phyloP scores from a whole-genome alignment of 2,113 vertebrate species.

The Erpornis zantholeuca region DNA sequence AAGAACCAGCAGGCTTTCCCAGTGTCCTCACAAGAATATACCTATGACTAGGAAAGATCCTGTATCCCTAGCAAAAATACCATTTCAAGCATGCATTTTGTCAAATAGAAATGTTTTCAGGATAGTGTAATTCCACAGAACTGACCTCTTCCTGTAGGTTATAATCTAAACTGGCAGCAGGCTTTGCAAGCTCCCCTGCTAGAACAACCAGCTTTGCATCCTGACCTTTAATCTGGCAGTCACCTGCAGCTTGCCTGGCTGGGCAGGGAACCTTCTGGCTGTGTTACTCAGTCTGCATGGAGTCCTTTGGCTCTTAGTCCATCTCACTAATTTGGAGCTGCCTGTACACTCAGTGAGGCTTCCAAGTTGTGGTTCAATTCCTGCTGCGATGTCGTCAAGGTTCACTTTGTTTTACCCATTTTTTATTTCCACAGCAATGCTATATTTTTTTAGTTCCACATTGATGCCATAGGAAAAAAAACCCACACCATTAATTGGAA shows the following conservation, averaged over 20 bases:
- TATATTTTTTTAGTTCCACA: not conserved
- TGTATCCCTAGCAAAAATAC: not conserved
- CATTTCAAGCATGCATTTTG: fast-evolving
- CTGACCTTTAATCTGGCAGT: not conserved
- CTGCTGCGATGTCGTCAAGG: not conserved
- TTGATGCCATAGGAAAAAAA: not conserved
- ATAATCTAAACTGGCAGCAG: not conserved
- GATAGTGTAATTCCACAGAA: not conserved
- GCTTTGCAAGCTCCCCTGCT: not conserved
- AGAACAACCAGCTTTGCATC: not conserved
- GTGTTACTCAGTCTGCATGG: not conserved
- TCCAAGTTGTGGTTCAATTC: not conserved
- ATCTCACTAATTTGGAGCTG: not conserved
- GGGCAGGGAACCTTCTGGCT: not conserved
- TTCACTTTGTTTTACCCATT: not conserved
- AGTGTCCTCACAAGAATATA: not conserved
- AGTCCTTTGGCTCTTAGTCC: not conserved
- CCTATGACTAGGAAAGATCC: not conserved
- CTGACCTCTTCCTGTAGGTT: not conserved
- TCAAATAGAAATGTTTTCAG: not conserved
- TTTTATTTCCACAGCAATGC: not conserved
- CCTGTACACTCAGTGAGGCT: not conserved
- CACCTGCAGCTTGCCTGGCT: not conserved
- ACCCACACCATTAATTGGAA: not conserved
- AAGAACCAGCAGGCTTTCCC: not conserved